Conservation (phyloP, 2,888 invertebrate species). For the Oscheius sp. region DNA sequence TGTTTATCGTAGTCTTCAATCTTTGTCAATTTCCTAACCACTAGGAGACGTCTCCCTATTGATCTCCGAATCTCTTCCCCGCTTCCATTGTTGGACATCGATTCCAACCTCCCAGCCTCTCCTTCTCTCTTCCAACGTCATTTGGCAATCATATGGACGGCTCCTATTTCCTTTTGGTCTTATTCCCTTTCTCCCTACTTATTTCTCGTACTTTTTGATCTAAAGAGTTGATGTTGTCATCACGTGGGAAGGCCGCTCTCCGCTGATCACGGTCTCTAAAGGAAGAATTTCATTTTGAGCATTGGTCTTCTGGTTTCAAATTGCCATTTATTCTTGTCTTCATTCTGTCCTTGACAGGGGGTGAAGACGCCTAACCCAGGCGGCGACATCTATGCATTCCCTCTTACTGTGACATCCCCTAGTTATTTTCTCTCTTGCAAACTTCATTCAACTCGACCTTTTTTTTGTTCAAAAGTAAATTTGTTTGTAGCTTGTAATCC, state of each 20-base stretch:
- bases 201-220: not conserved
- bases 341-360: too few species aligned
- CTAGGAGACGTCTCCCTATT: slow-evolving; percentile 32
- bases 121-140: slow-evolving; percentile 18
- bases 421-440: too few species aligned
- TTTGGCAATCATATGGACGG: slow-evolving; percentile 1
- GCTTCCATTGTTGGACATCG: slow-evolving; percentile 22
- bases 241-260: too few species aligned
- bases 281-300: not conserved
- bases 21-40: not conserved
- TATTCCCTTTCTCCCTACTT: not conserved
- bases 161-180: slow-evolving; percentile 7
- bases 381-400: too few species aligned
- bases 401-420: too few species aligned
- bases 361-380: too few species aligned
- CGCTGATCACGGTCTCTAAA: too few species aligned
- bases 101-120: slow-evolving; percentile 25
- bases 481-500: too few species aligned
- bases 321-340: too few species aligned
- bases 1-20: not conserved
- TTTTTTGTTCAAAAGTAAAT: too few species aligned
- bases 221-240: too few species aligned
- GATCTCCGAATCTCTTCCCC: slow-evolving; percentile 33
- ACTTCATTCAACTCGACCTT: too few species aligned
- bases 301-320: not conserved